A percentile compares a stretch with the other conserved stretches of the same genome.
phyloP scores from a whole-genome alignment of 2,113 vertebrate genomes.

The Pterocles orientalis region DNA sequence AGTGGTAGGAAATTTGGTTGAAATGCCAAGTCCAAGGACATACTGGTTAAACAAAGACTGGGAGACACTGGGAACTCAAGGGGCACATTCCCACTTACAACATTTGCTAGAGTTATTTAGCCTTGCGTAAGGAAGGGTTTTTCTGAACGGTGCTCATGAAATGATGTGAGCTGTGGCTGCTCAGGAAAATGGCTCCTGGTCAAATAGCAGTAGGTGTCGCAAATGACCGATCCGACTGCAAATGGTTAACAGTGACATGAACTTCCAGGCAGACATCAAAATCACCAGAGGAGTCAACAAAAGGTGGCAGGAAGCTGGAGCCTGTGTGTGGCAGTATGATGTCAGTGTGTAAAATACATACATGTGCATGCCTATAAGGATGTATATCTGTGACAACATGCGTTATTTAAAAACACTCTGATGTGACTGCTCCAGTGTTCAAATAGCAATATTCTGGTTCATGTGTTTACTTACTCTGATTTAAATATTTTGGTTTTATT shows the following conservation, averaged over 20 bases:
- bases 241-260: neutral
- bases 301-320: neutral
- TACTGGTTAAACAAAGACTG: neutral
- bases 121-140: neutral
- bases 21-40: neutral
- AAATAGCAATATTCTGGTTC: neutral
- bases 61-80: neutral
- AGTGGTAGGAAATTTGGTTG: neutral
- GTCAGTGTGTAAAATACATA: neutral
- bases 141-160: neutral
- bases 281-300: rapidly evolving
- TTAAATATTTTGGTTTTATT: neutral
- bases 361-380: rapidly evolving
- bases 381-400: neutral
- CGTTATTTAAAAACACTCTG: neutral
- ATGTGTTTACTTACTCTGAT: neutral
- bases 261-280: neutral
- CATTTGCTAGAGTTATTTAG: neutral
- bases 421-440: neutral
- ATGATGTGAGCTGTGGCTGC: neutral
- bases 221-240: rapidly evolving
- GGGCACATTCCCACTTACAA: neutral
- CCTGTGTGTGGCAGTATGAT: neutral
- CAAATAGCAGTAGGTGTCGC: neutral
- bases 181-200: neutral